Percentiles rank a stretch among this genome's conserved stretches.
phyloP scores from a whole-genome alignment of 2,113 vertebrate genomes.

The Takifugu flavidus region DNA sequence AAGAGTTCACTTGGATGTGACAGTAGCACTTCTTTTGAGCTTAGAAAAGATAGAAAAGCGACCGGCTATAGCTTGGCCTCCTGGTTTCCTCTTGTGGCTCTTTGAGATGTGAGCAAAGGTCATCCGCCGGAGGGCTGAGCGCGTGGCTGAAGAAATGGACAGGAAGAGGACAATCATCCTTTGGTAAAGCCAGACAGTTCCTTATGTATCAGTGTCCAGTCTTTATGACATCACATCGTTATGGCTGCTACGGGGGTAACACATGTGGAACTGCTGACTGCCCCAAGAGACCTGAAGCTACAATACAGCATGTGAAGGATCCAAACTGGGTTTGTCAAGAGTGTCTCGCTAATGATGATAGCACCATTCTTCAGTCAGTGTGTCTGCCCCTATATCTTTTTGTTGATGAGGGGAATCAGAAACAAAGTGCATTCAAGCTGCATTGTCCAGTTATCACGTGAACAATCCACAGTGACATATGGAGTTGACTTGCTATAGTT shows the following conservation, averaged over 20 bases:
- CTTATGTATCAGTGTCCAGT: constrained; percentile 29
- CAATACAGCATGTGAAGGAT: constrained; percentile 55
- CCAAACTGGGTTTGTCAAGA: constrained; percentile 42
- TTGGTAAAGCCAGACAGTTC: constrained; percentile 55
- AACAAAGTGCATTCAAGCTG: constrained; percentile 72
- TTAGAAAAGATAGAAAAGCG: constrained; percentile 49
- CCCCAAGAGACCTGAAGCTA: constrained; percentile 43
- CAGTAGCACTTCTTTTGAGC: constrained; percentile 29
- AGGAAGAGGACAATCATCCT: constrained; percentile 40
- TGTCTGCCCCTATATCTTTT: constrained; percentile 30
- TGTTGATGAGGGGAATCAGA: constrained; percentile 24
- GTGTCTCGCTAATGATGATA: constrained; percentile 51
- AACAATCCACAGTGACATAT: constrained; percentile 22
- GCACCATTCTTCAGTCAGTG: constrained; percentile 69
- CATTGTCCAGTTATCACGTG: constrained; percentile 51
- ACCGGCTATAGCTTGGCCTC: not conserved
- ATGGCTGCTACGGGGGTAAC: constrained; percentile 68
- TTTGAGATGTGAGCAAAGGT: constrained; percentile 1
- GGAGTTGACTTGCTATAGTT: constrained; percentile 20
- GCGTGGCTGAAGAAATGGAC: constrained; percentile 19
- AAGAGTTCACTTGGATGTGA: constrained; percentile 38
- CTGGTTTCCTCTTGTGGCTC: constrained; percentile 15
- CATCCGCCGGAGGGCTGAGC: constrained; percentile 8
- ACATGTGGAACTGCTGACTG: constrained; percentile 31
- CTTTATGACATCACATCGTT: constrained; percentile 58